Evolutionary conservation across 1,140 invertebrate genomes (phyloP), one percentile per base, ranked within the genome.

Genomic region (Brachionus asplanchnoidis): DNA sequence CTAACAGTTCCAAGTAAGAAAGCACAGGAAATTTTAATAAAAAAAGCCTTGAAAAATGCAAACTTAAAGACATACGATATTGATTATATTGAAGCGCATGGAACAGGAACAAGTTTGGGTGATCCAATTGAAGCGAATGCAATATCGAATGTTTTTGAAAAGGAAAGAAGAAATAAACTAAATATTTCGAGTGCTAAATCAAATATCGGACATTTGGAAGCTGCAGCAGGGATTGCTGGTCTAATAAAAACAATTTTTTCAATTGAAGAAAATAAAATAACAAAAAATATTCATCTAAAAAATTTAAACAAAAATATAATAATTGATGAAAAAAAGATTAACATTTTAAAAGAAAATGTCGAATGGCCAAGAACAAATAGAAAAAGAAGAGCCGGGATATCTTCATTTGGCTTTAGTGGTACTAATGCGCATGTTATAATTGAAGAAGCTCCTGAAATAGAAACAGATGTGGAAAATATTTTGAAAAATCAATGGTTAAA

Each of bases 11-110:
- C 73, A 28, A 73, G 36, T 32, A n/a, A 32, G 17, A 73, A 40
- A 32, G 26, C 68, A 1, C 26, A 36, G 6, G 68, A 73, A 32
- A n/a, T 3, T 2, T 36, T 73, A 11, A 73, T 73, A 26, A 73
- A 42, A 73, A 12, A 26, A 12, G 36, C 26, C 3, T 32, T 73
- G 14, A 53, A 77, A 32, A 46, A 77, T 23, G 17, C 28, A 40
- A 20, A 77, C 0, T 77, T 77, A 23, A 53, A 46, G 11, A 4
- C 20, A 0, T 12, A 3, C 26, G 73, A 77, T 26, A 42, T 77
- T 28, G 32, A 77, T 42, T 77, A 77, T 42, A 77, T 77, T 77
- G 73, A 77, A 53, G 73, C 73, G 2, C 73, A 77, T 77, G 73
- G 73, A 50, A 46, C 73, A 8, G 73, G 73, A 17, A 77, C 73